Conservation (phyloP, 2,888 invertebrate genomes). For the Caenorhabditis parvicauda region DNA sequence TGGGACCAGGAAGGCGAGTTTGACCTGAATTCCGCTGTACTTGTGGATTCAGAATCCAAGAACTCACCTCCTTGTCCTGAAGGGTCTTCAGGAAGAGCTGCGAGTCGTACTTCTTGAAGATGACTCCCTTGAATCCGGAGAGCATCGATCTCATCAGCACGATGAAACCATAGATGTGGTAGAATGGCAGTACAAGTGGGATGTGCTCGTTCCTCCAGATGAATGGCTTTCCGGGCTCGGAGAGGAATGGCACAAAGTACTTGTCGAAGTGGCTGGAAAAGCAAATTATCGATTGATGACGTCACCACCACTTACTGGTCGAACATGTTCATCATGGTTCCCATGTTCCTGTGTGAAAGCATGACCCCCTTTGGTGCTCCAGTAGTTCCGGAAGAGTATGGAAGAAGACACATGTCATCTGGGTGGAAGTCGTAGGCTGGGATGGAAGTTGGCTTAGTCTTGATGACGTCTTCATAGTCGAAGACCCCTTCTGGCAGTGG, state of each 20-base stretch:
- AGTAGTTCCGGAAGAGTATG: conserved; percentile 57
- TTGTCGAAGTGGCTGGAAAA: too few relatives aligned
- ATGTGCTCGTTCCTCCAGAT: conserved; percentile 40
- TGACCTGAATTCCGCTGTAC: too few relatives aligned
- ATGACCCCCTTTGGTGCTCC: conserved; percentile 59
- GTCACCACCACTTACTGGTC: conserved; percentile 30
- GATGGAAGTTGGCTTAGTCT: conserved; percentile 28
- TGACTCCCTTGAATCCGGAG: conserved; percentile 47
- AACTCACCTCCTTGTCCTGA: conserved; percentile 43
- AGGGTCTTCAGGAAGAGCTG: conserved; percentile 39
- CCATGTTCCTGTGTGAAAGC: conserved; percentile 50
- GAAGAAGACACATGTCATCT: conserved; percentile 47
- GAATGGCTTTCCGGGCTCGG: too few relatives aligned
- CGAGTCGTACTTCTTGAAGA: conserved; percentile 49
- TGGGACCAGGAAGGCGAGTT: conserved; percentile 72
- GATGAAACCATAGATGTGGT: conserved; percentile 56
- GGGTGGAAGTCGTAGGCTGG: conserved; percentile 35
- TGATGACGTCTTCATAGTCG: conserved; percentile 32
- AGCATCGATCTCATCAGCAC: conserved; percentile 24
- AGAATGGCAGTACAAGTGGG: conserved; percentile 53
- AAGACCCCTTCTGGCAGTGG: conserved; percentile 27
- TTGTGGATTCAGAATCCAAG: too few relatives aligned
- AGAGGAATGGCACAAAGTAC: too few relatives aligned
- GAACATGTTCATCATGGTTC: conserved; percentile 48
- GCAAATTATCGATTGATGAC: too few relatives aligned